Percentiles rank a stretch among this genome's conserved stretches.
Evolutionary conservation across 2,113 vertebrate genomes (phyloP).

Genomic region (Vimba vimba): DNA sequence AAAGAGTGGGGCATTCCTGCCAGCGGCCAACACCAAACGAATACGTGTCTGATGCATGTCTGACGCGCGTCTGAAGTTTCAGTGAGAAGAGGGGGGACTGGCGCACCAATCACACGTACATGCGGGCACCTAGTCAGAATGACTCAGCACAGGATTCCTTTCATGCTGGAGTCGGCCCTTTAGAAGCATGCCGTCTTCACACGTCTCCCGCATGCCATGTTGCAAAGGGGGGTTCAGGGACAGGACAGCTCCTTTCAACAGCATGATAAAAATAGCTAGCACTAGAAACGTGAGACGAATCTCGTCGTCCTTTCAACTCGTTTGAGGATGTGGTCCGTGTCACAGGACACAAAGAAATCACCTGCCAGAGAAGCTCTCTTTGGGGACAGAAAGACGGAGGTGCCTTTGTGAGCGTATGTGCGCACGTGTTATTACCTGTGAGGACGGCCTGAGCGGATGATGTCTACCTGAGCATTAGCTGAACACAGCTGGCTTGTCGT

Average conservation of each 20-base stretch:
- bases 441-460: constrained; percentile 2
- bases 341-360: constrained; percentile 31
- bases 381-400: constrained; percentile 6
- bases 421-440: constrained; percentile 13
- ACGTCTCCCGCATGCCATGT: neutral
- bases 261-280: constrained; percentile 48
- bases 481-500: constrained; percentile 56
- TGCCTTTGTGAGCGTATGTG: neutral
- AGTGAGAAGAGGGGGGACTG: neutral
- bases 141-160: neutral
- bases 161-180: neutral
- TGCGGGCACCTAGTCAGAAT: neutral
- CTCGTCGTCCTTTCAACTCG: neutral
- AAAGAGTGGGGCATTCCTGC: constrained; percentile 10
- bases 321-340: constrained; percentile 33
- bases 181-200: neutral
- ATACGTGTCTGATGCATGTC: neutral
- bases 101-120: neutral
- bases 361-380: constrained; percentile 9
- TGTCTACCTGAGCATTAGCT: constrained; percentile 47
- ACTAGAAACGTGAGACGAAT: neutral
- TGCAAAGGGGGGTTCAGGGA: constrained; percentile 19
- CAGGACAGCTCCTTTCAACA: constrained; percentile 46
- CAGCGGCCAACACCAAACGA: neutral
- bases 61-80: neutral